Conservation (phyloP, 2,797 vertebrate species). For the Bufotes viridis region DNA sequence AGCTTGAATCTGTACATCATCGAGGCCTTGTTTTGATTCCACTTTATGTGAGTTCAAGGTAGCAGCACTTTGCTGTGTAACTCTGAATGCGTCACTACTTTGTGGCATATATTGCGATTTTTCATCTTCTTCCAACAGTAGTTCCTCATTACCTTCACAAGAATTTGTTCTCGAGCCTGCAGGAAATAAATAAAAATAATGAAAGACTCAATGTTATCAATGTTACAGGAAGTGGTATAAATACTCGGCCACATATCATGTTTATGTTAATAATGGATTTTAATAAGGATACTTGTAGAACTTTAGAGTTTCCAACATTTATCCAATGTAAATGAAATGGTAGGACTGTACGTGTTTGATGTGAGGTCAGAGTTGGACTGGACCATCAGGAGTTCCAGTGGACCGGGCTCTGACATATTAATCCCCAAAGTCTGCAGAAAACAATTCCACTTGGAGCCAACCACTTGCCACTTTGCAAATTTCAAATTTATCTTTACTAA, state of each 20-base stretch:
- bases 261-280: neutral
- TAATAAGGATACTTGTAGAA: neutral
- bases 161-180: slow-evolving; percentile 43
- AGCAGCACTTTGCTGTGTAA: neutral
- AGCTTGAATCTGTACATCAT: slow-evolving; percentile 62
- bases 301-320: too few relatives aligned
- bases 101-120: neutral
- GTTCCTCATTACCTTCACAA: slow-evolving; percentile 50
- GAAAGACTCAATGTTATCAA: neutral
- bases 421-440: too few relatives aligned
- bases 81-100: slow-evolving; percentile 40
- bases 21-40: slow-evolving; percentile 19
- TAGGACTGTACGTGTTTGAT: too few relatives aligned
- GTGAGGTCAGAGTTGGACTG: too few relatives aligned
- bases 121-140: slow-evolving; percentile 25
- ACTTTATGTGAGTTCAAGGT: neutral
- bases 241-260: neutral
- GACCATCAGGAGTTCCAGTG: too few relatives aligned
- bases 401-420: too few relatives aligned
- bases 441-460: too few relatives aligned
- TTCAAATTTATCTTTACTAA: too few relatives aligned
- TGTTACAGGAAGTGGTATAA: neutral
- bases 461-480: too few relatives aligned
- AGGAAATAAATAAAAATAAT: neutral
- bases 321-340: too few relatives aligned